Base-by-base conservation (phyloP, 2,113 vertebrate genomes). In the Calyptommatus sinebrachiatus region DNA sequence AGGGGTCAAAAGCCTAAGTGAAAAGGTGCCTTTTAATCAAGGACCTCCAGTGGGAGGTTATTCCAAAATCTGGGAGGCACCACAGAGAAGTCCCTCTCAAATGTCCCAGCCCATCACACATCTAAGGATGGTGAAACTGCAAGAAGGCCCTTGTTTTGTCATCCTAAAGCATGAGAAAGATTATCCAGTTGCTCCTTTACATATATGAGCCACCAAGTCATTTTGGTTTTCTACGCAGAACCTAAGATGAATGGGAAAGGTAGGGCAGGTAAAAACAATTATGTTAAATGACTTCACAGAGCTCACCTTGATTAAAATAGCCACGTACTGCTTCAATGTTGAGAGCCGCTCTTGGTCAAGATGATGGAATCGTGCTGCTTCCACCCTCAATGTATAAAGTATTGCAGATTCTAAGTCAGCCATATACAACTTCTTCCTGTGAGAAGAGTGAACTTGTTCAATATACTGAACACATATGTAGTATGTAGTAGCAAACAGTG, bases 401-500 rank as follows among this genome's bases (percentile, higher is more conserved):
- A 99, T 91, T 0, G 96, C 85, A 0, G 98, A 98, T 80, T 99
- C 98, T 89, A 99, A 91, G 85, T 99, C 98, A 0, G 95, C 95
- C 97, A 97, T 96, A 81, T 99, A 99, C 80, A 99, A 88, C 88
- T 95, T 96, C 48, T 26, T 76, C 73, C 79, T 81, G 66, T 46
- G n/a, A 24, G 10, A 29, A 63, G 31, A 74, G 8, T 41, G 14
- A 76, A 35, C 14, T 5, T 20, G 60, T 2, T 63, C 14, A 75
- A 69, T 60, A 3, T 29, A 8, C 11, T 20, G 29, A 21, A 11
- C 3, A 57, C n/a, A 57, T 66, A 31, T n/a, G n/a, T n/a, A 70
- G 21, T 12, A 60, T 8, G 45, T 9, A 26, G 48, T 14, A 67
- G 50, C 29, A 73, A 35, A 21, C 24, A 4, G 12, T 22, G 16